Base-by-base conservation (phyloP, 2,797 vertebrate species). In the Vipera ursinii region DNA sequence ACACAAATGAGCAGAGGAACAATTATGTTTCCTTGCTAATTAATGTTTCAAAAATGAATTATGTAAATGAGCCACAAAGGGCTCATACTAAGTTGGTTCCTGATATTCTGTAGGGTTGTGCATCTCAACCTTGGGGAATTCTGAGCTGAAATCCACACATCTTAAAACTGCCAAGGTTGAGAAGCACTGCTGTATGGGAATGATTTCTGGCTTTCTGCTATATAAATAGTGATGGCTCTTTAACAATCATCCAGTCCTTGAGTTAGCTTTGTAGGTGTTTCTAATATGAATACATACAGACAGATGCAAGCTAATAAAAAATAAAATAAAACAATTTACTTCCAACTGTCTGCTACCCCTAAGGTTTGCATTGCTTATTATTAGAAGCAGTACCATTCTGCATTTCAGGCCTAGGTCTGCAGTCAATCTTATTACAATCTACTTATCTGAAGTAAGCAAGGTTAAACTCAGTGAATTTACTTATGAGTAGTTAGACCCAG, bases 1-100 rank as follows among this genome's bases (percentile, higher is more conserved):
- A 82, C 95, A 94, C 93, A 95, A 97, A 96, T 95, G 96, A 95
- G 94, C 97, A 97, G 94, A 95, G 96, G 95, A 97, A 96, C 96
- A 97, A 96, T 97, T 97, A 96, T 91, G 96, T 92, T 94, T 96
- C 93, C 93, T 92, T 94, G 93, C 95, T 97, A 97, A 97, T 97
- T 97, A 97, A 97, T 97, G 92, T 96, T 97, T 97, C 97, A 97
- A 97, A 97, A 97, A 97, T 96, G 87, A 97, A 95, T 97, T 97
- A 97, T 97, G 96, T 93, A 97, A 98, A 97, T 96, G 94, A 96
- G 59, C 24, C 94, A 96, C 95, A 93, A 94, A 96, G 94, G 92
- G 44, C 92, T 96, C 92, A 4, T 96, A 95, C 92, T 91, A 97
- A 96, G 87, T 57, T 94, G 63, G 93, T 96, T 96, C 94, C 90